Evolutionary conservation across 2,113 vertebrate genomes (phyloP).

Genomic region (Xenotilapia caudafasciata): DNA sequence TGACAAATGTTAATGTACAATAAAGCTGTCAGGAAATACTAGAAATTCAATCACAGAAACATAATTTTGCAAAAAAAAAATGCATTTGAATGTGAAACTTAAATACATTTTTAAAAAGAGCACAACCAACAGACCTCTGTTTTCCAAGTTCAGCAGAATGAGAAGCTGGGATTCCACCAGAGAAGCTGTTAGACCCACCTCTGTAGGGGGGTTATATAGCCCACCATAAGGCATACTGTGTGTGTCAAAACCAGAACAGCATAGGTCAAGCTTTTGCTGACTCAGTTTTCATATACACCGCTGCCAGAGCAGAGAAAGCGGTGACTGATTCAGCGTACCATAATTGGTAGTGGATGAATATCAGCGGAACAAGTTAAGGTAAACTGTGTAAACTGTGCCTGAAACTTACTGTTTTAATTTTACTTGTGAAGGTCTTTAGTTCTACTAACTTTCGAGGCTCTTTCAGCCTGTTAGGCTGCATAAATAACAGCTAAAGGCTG

Average conservation of each 20-base stretch:
- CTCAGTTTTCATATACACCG: background rate
- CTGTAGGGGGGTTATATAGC: background rate
- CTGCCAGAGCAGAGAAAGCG: background rate
- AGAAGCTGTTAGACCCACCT: background rate
- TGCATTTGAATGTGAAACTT: background rate
- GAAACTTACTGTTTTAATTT: background rate
- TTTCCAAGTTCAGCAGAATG: background rate
- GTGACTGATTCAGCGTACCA: rapidly evolving
- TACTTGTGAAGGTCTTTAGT: background rate
- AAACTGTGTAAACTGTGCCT: background rate
- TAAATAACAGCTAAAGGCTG: background rate
- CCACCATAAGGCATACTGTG: background rate
- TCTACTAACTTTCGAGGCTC: background rate
- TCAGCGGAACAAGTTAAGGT: background rate
- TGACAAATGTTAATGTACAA: background rate
- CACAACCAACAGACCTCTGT: background rate
- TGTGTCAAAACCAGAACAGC: background rate
- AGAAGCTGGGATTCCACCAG: background rate
- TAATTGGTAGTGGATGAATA: rapidly evolving
- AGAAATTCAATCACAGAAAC: background rate
- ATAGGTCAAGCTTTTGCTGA: background rate
- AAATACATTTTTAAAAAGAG: background rate
- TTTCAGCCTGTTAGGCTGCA: background rate
- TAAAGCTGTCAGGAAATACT: background rate
- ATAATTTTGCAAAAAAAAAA: background rate